Conservation (phyloP, 2,113 vertebrate species). For the Gymnocephalus cernua region DNA sequence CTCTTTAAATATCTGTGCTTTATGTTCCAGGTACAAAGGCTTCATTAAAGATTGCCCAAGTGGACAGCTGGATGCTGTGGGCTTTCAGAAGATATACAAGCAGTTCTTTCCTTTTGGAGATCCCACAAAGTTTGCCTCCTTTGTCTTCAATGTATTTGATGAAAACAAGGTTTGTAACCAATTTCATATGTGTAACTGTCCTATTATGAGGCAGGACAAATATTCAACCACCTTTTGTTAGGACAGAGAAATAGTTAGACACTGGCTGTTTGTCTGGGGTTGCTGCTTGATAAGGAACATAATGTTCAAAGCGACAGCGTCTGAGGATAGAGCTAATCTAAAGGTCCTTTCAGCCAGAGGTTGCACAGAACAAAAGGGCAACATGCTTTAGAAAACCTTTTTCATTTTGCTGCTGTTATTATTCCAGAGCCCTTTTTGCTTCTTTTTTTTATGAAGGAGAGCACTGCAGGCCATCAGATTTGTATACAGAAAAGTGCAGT, state of each 20-base stretch:
- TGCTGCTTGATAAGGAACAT: slow-evolving; percentile 6
- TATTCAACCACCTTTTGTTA: background rate
- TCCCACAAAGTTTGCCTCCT: slow-evolving; percentile 96
- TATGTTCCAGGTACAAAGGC: slow-evolving; percentile 92
- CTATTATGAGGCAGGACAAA: background rate
- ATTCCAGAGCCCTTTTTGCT: background rate
- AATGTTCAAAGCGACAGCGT: background rate
- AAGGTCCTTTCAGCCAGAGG: slow-evolving; percentile 5
- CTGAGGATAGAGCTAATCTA: slow-evolving; percentile 8
- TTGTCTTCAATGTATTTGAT: slow-evolving; percentile 98
- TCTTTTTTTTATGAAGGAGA: background rate
- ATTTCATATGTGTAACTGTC: background rate
- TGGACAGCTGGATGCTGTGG: slow-evolving; percentile 93
- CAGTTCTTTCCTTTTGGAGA: slow-evolving; percentile 98
- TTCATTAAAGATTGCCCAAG: slow-evolving; percentile 98
- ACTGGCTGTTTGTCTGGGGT: background rate
- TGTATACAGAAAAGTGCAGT: background rate
- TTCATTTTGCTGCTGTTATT: slow-evolving; percentile 13
- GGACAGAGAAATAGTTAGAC: slow-evolving; percentile 2
- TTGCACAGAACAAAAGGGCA: slow-evolving; percentile 22
- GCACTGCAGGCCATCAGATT: background rate
- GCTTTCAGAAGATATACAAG: slow-evolving; percentile 99
- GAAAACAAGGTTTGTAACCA: slow-evolving; percentile 91
- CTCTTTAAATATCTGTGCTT: slow-evolving; percentile 10
- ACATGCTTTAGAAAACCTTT: slow-evolving; percentile 2